Evolutionary conservation across 2,797 vertebrate genomes (phyloP), one percentile per base, ranked within the genome.

Genomic region (Gila robusta): DNA sequence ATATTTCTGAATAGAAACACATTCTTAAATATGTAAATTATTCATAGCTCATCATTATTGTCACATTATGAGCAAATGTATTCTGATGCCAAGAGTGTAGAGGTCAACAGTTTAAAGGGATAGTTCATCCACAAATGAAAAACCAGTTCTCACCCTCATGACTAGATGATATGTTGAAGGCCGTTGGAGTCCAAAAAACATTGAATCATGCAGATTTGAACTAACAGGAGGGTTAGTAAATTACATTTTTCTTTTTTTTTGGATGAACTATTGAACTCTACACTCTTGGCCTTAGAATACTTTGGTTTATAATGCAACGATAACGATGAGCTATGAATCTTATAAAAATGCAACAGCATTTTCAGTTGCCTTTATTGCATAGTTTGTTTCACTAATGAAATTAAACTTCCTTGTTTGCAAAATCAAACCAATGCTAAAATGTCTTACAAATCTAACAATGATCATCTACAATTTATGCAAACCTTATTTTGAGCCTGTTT

Each of bases 381-480:
- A 62, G 26, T 79, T 79, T 71, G 76, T 54, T 79, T 79, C 21
- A 32, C 23, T 47, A 71, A 79, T 59, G 66, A 84, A 39, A 44
- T 77, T 44, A 49, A 32, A 83, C 19, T 28, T 47, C 16, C 71
- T 67, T 14, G 16, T 78, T 41, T 84, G 62, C 4, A 56, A 84
- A 78, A 74, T 74, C 39, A 74, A 74, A 74, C 81, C 64, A 73
- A 67, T 84, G 35, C n/a, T 52, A 32, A 84, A 84, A 84, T 64
- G 47, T 54, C 44, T 56, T 78, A 28, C n/a, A 54, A 28, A 77
- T 83, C 41, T 39, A 54, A 49, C 41, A 49, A 84, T 26, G 73
- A 78, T 84, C 62, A 78, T 78, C 73, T 56, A 7, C 64, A 78
- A 69, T 84, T 84, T 78, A 84, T 79, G 66, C 49, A 71, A 85